A percentile compares a stretch with the other conserved stretches of the same genome.
Conservation (phyloP, 2,797 vertebrate genomes). For the Chrysocyon brachyurus region DNA sequence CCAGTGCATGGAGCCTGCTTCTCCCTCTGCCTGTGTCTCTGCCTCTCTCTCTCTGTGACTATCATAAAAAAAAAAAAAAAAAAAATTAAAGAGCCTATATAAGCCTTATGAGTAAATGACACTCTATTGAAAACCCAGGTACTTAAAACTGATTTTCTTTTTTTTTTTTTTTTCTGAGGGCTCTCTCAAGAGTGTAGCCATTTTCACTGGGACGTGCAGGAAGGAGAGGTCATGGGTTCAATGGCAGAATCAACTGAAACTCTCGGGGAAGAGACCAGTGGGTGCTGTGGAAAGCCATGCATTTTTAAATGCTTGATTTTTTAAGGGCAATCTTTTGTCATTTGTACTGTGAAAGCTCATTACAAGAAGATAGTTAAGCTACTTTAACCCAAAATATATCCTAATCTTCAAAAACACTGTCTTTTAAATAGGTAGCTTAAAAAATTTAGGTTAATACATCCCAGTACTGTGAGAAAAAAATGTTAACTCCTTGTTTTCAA, state of each 20-base stretch:
- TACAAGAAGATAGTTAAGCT: slow-evolving; percentile 78
- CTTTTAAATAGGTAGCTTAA: slow-evolving; percentile 51
- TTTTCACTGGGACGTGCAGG: slow-evolving; percentile 84
- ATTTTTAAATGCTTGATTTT: slow-evolving; percentile 85
- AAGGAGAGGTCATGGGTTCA: slow-evolving; percentile 86
- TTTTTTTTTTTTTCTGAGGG: slow-evolving; percentile 84
- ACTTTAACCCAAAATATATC: slow-evolving; percentile 77
- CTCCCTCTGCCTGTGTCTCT: no score
- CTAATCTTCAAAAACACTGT: slow-evolving; percentile 67
- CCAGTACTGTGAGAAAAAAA: slow-evolving; percentile 76
- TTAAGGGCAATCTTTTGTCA: slow-evolving; percentile 75
- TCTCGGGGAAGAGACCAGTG: slow-evolving; percentile 85
- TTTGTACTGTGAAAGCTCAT: slow-evolving; percentile 82
- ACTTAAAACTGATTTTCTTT: slow-evolving; percentile 77
- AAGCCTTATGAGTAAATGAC: slow-evolving; percentile 78
- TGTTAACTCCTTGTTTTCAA: slow-evolving; percentile 73
- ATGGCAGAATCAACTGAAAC: slow-evolving; percentile 86
- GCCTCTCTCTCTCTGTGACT: no score
- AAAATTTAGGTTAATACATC: slow-evolving; percentile 74
- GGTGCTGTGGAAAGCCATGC: slow-evolving; percentile 83
- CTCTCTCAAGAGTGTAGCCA: slow-evolving; percentile 85
- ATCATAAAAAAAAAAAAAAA: no score
- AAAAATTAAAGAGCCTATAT: slow-evolving; percentile 64
- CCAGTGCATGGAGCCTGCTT: no score
- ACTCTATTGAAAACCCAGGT: slow-evolving; percentile 75